Evolutionary conservation across 2,113 vertebrate genomes (phyloP), one percentile per base, ranked within the genome.

Genomic region (Cololabis saira): DNA sequence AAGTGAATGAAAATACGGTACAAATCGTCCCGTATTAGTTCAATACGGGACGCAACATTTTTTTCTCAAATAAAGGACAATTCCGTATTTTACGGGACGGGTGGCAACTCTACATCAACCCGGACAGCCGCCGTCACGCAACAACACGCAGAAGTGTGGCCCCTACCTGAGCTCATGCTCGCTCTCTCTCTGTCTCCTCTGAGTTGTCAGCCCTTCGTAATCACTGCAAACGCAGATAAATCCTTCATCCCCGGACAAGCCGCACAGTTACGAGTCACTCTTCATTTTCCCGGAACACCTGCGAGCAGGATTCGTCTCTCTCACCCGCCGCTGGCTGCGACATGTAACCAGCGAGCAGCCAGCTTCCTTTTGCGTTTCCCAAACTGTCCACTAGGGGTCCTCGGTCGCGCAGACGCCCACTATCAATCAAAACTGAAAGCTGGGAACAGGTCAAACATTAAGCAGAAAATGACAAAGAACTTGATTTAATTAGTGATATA

Each of bases 101-200:
- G n/a, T n/a, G n/a, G 14, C 55, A n/a, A 3, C 41, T 16, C 42
- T 5, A 14, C 14, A 63, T 24, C 1, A 21, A 12, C 30, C 22
- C 18, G 10, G 2, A 41, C 19, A 13, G 45, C 49, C 4, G 17
- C n/a, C 24, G 24, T 27, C 24, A 3, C 24, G n/a, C 15, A 17
- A 19, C 22, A 7, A 13, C 15, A 12, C 16, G 24, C 41, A 24
- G 5, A 10, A 47, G 68, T 49, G 5, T 43, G 48, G 14, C 63
- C 21, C 71, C 79, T 65, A 90, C 89, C 89, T 83, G 89, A 67
- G 56, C 48, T 85, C 67, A 84, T 85, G 56, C 5, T 81, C 37
- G 50, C 69, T 56, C 6, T 53, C 67, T 1, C 16, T 48, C 61
- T 42, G 54, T 57, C 33, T 12, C 30, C 1, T 24, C 33, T 7